Evolutionary conservation across 2,113 vertebrate genomes (phyloP), one percentile per base, ranked within the genome.

Genomic region (Protomyctophum bolini): DNA sequence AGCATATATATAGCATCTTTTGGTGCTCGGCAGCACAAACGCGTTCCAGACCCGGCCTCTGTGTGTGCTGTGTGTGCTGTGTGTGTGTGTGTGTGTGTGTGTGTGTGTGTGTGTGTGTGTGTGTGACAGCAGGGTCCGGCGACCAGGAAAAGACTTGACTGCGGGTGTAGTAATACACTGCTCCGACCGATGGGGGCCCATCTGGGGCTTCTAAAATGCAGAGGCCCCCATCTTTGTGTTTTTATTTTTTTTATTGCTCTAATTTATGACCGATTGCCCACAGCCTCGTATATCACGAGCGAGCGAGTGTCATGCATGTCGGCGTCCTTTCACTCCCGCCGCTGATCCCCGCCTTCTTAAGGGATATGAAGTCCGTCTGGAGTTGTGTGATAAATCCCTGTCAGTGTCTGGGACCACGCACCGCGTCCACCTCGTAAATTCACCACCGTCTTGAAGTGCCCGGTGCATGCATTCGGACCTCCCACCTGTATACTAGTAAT

Each of bases 181-280:
- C 81, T 80, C 73, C 59, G 33, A 41, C 33, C 33, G n/a, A n/a
- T n/a, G 66, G 10, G 14, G 21, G 66, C 81, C 86, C 87, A 88
- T 88, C 87, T 92, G 89, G 50, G 33, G 79, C 83, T 76, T 72
- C 77, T 73, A 57, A 75, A 63, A 81, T 58, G 63, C 56, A 65
- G 50, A 66, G 33, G 12, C 10, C 29, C 58, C 69, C 46, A 81
- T 83, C 84, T 87, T 88, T 88, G 86, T 46, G 8, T 9, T 54
- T 60, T 88, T 55, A 70, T 48, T 80, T 90, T 89, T 86, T 90
- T 89, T 86, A 88, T 72, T 59, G 77, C 68, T 76, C 56, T 81
- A 77, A 90, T 91, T 90, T 91, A 91, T 29, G 82, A 63, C 63
- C 66, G 66, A 81, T 65, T 15, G 80, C 83, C 83, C 82, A 83